phyloP scores from a whole-genome alignment of 92 coral and sea anemone genomes.

The Zoanthus sociatus region DNA sequence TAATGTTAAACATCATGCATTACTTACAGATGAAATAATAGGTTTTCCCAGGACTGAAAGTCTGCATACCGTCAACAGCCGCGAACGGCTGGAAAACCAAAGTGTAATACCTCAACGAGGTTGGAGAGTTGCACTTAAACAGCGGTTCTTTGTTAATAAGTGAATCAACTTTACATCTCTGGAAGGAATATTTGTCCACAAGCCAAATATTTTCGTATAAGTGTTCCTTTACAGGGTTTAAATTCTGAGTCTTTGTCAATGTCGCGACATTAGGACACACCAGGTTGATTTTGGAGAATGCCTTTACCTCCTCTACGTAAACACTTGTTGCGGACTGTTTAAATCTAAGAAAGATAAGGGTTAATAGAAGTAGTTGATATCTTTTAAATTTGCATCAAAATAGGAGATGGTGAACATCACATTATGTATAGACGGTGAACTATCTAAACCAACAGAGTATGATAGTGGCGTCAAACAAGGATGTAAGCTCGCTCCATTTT shows the following conservation, averaged over 20 bases:
- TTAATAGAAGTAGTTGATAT: too few species aligned
- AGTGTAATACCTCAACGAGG: not conserved
- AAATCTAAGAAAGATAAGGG: not conserved
- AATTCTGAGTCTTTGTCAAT: not conserved
- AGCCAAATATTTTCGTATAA: constrained; percentile 15
- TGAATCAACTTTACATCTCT: not conserved
- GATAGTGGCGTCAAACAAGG: too few species aligned
- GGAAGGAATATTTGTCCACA: not conserved
- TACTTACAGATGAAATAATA: constrained; percentile 25
- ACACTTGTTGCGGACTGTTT: not conserved
- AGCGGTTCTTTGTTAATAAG: not conserved
- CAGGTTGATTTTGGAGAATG: not conserved
- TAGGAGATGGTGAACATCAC: too few species aligned
- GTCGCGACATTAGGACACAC: constrained; percentile 2
- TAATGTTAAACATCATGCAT: too few species aligned
- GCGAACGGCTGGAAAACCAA: not conserved
- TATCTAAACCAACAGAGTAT: too few species aligned
- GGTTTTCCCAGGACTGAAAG: not conserved
- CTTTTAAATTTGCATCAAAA: too few species aligned
- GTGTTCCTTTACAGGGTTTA: not conserved
- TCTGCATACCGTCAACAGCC: not conserved
- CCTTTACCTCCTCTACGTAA: not conserved
- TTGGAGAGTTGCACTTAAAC: not conserved
- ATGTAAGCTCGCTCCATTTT: too few species aligned
- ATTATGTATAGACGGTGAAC: too few species aligned